These are phyloP conservation scores for Halichoeres trimaculatus DNA, from an alignment of 2,113 vertebrate species.

Conservation along the genomic window DNA sequence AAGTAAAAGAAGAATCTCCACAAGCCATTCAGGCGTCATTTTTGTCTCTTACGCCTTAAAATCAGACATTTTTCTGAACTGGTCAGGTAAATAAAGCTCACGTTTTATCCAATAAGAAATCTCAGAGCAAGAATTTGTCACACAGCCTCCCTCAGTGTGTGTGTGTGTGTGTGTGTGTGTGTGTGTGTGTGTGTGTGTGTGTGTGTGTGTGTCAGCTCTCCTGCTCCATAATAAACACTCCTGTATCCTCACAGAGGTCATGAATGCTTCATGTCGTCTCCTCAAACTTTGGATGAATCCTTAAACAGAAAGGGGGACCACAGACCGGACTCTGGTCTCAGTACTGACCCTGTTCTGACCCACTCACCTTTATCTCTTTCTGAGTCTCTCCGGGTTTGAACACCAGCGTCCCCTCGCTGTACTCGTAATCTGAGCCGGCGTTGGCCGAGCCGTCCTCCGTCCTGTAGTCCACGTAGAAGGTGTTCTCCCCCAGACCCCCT, in stretches of 20 bases:
- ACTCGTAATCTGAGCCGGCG: constrained; percentile 94
- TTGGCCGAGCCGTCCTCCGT: constrained; percentile 97
- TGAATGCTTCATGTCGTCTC: constrained; percentile 11
- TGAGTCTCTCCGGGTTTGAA: constrained; percentile 86
- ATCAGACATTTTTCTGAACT: no score
- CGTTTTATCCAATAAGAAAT: no score
- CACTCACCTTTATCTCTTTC: constrained; percentile 85
- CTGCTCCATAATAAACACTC: constrained; percentile 11
- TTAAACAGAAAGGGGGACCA: background rate
- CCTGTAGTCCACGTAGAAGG: constrained; percentile 96
- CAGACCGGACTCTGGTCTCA: background rate
- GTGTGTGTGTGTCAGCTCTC: background rate
- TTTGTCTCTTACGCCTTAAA: no score
- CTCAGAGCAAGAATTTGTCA: no score
- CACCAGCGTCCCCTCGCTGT: constrained; percentile 83
- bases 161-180: no score
- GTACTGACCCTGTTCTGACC: background rate
- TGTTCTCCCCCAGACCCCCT: constrained; percentile 88
- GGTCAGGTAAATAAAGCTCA: no score
- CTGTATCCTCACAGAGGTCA: background rate
- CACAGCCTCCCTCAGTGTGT: no score
- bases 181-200: no score
- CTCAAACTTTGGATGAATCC: background rate
- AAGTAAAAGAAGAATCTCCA: no score
- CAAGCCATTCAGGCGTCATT: no score